phyloP scores from a whole-genome alignment of 2,113 vertebrate species.

The Pseudopipra pipra region DNA sequence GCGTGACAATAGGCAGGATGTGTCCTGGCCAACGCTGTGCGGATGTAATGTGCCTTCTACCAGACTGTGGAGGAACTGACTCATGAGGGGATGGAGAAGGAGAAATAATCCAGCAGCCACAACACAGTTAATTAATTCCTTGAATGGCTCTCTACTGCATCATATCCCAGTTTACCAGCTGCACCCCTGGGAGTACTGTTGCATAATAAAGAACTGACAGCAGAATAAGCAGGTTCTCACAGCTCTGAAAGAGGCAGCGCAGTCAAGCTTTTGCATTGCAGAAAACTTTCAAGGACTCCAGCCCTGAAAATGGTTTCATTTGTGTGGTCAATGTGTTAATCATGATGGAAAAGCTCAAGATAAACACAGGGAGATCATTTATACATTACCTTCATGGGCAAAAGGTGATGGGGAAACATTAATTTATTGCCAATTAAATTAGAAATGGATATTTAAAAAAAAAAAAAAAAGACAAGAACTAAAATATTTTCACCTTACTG shows the following conservation, averaged over 20 bases:
- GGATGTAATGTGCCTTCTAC: background rate
- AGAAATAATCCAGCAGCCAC: background rate
- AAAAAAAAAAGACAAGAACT: background rate
- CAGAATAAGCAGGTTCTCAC: background rate
- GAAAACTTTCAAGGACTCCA: background rate
- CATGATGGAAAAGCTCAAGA: background rate
- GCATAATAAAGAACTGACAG: background rate
- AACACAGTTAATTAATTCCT: background rate
- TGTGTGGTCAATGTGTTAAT: background rate
- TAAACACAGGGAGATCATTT: background rate
- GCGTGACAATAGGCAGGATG: background rate
- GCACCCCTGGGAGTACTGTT: rapidly evolving
- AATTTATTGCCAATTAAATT: background rate
- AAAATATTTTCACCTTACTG: background rate
- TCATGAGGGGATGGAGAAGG: background rate
- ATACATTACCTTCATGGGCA: no score
- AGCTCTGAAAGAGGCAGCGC: background rate
- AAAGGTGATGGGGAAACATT: background rate
- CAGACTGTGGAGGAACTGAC: background rate
- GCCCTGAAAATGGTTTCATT: background rate
- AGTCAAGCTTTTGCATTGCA: background rate
- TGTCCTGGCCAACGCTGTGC: background rate
- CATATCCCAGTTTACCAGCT: background rate
- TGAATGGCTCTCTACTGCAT: background rate
- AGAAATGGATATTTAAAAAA: background rate